A percentile compares a stretch with the other conserved stretches of the same genome.
These are phyloP conservation scores for Rattus rattus DNA, from an alignment of 2,113 vertebrate genomes.

Conservation along the genomic window DNA sequence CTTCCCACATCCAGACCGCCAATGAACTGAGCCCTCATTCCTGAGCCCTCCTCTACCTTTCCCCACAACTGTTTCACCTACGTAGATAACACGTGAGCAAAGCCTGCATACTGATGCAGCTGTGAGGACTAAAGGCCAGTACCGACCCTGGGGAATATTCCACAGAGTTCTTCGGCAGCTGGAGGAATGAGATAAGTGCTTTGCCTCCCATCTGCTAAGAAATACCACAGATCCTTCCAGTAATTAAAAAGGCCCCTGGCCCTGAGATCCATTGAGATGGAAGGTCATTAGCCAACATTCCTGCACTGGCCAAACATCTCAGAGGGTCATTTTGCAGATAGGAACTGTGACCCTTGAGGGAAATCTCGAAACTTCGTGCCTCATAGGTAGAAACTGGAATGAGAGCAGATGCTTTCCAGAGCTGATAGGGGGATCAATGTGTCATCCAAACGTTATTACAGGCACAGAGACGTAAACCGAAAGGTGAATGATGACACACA, in stretches of 20 bases:
- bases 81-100: constrained; percentile 1
- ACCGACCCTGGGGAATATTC: neutral
- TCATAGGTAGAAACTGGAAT: neutral
- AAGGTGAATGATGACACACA: neutral
- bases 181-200: neutral
- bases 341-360: neutral
- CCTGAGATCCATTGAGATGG: neutral
- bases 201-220: neutral
- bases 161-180: neutral
- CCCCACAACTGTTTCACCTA: neutral
- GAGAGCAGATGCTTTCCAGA: neutral
- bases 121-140: neutral
- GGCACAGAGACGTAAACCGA: neutral
- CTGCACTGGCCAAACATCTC: neutral
- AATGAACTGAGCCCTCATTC: neutral
- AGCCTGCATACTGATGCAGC: neutral
- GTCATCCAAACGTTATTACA: neutral
- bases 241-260: neutral
- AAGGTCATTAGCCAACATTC: neutral
- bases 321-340: constrained; percentile 13
- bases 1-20: neutral
- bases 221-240: neutral
- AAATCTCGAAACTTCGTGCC: neutral
- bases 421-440: neutral
- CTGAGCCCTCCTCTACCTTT: neutral